Evolutionary conservation across 2,797 vertebrate genomes (phyloP).

Genomic region (Melanogrammus aeglefinus): DNA sequence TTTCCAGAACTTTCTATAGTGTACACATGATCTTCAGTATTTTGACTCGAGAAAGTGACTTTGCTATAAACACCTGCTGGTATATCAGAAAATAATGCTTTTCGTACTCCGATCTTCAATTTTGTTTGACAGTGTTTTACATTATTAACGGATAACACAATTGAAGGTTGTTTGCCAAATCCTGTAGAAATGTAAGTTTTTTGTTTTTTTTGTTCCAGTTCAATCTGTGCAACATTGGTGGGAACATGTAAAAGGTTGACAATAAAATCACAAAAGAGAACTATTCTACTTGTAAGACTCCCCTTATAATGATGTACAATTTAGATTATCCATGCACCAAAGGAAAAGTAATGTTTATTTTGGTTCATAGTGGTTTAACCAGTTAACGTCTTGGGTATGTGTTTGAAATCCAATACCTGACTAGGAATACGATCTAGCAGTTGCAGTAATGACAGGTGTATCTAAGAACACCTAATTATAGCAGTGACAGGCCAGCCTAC

Average conservation of each 20-base stretch:
- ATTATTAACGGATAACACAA: slow-evolving; percentile 15
- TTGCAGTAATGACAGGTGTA: too few relatives aligned
- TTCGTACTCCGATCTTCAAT: slow-evolving; percentile 27
- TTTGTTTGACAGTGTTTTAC: slow-evolving; percentile 11
- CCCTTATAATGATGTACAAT: not conserved
- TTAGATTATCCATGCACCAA: not conserved
- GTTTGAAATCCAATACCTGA: too few relatives aligned
- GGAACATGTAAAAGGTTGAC: slow-evolving; percentile 16
- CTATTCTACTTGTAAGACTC: not conserved
- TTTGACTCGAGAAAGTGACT: slow-evolving; percentile 57
- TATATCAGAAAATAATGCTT: slow-evolving; percentile 48
- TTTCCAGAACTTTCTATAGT: slow-evolving; percentile 44
- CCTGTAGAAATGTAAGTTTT: slow-evolving; percentile 9
- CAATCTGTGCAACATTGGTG: slow-evolving; percentile 21
- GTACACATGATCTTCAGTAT: slow-evolving; percentile 58
- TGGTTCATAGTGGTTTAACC: not conserved
- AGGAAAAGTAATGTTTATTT: not conserved
- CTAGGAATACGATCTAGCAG: too few relatives aligned
- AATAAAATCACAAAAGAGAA: slow-evolving; percentile 20
- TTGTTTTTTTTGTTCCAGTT: slow-evolving; percentile 1
- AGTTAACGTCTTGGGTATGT: not conserved
- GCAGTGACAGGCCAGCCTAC: not conserved
- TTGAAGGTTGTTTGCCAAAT: slow-evolving; percentile 25
- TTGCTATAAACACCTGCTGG: slow-evolving; percentile 63
- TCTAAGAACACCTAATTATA: too few relatives aligned